phyloP scores from a whole-genome alignment of 2,113 vertebrate species.

The Empidonax alnorum region DNA sequence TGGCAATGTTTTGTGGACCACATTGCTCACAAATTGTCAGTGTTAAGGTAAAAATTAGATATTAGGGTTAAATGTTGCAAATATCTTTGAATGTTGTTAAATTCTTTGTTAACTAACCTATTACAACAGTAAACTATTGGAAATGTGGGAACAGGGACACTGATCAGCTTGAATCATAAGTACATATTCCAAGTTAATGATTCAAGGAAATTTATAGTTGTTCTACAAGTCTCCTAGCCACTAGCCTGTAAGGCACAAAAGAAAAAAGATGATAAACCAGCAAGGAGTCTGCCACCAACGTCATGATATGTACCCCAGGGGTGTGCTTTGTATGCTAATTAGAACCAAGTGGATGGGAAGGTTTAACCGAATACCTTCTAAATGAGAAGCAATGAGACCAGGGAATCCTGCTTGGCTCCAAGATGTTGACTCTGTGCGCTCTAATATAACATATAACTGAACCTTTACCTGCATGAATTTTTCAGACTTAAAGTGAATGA shows the following conservation, averaged over 20 bases:
- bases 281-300: neutral
- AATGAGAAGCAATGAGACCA: neutral
- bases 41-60: neutral
- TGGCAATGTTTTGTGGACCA: neutral
- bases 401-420: neutral
- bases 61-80: neutral
- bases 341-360: neutral
- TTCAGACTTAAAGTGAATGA: neutral
- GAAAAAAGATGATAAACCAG: neutral
- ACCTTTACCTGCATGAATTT: neutral
- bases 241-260: neutral
- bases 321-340: slow-evolving; percentile 8
- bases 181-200: neutral
- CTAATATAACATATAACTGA: neutral
- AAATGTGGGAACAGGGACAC: neutral
- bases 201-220: neutral
- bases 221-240: neutral
- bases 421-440: neutral
- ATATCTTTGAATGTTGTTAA: neutral
- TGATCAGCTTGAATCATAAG: neutral
- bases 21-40: neutral
- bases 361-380: neutral
- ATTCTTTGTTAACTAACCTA: neutral
- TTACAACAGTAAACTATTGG: neutral
- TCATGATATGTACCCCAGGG: neutral